Evolutionary conservation across 2,113 vertebrate species (phyloP).

Genomic region (Podocnemis expansa): DNA sequence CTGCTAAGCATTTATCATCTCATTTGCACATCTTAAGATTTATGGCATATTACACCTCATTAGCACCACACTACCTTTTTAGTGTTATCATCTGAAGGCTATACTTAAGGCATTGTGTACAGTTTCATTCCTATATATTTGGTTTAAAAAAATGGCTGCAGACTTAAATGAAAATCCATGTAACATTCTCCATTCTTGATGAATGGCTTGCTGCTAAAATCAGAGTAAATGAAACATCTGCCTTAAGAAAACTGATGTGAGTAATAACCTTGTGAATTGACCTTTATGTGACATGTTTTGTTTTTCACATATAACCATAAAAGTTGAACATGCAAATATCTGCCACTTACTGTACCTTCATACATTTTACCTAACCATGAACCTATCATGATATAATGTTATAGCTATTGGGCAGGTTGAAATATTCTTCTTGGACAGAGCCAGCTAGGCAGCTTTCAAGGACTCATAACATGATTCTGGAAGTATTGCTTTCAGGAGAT

Average conservation of each 20-base stretch:
- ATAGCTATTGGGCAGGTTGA: not conserved
- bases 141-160: not conserved
- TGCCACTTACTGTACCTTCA: not conserved
- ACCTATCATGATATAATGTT: not conserved
- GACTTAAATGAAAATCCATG: not conserved
- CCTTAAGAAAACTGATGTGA: not conserved
- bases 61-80: not conserved
- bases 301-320: not conserved
- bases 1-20: not conserved
- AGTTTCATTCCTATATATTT: not conserved
- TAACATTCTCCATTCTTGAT: not conserved
- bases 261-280: not conserved
- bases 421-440: not conserved
- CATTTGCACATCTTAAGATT: constrained; percentile 1
- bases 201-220: not conserved
- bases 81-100: not conserved
- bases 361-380: not conserved
- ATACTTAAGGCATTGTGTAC: not conserved
- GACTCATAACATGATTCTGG: not conserved
- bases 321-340: not conserved
- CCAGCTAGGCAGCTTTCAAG: not conserved
- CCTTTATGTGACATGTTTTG: not conserved
- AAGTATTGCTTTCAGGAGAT: not conserved
- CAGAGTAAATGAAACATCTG: not conserved
- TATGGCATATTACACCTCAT: not conserved